Base-by-base conservation (phyloP, 1,140 invertebrate species). In the Neomicropteryx cornuta region DNA sequence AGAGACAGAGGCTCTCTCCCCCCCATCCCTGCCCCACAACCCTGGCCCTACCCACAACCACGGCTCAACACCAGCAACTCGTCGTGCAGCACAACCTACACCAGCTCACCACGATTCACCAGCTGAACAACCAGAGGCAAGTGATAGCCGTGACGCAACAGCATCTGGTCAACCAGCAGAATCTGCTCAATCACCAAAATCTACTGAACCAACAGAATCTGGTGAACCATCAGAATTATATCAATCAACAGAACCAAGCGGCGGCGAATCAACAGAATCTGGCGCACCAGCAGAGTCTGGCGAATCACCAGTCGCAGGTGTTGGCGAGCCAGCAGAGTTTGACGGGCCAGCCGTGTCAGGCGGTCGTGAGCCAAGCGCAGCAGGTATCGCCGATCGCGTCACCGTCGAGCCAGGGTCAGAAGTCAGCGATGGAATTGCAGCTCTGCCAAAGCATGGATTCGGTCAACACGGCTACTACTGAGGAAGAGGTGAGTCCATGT, bases 361-460 rank as follows among this genome's bases (percentile, higher is more conserved):
- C 53, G 52, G 50, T 51, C 43, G 53, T 60, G 53, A 55, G 56
- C 49, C 52, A 58, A 36, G 54, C 59, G 50, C 58, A 60, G 56
- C 59, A 60, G 44, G 47, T 55, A 11, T 62, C 61, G 36, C 58
- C 60, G 44, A 52, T 24, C 8, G 58, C 41, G 38, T 33, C 20
- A 18, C 60, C 36, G 46, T 16, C n/a, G 16, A 27, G 55, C 18
- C 59, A 59, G 14, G 58, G 58, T 30, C 60, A 60, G 36, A 58
- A 64, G 43, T 59, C 65, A 54, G 64, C 52, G 44, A 66, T 66
- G 65, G 63, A 66, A 55, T 55, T 73, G 44, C 69, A 67, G 49
- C 62, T 75, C 45, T 75, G 71, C 44, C 86, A 91, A 70, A 89
- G 85, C 70, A 88, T 89, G 83, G 87, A 91, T 73, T 89, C 86